These are phyloP conservation scores for Apotomis turbidana DNA, from an alignment of 2,888 invertebrate genomes.

Conservation along the genomic window DNA sequence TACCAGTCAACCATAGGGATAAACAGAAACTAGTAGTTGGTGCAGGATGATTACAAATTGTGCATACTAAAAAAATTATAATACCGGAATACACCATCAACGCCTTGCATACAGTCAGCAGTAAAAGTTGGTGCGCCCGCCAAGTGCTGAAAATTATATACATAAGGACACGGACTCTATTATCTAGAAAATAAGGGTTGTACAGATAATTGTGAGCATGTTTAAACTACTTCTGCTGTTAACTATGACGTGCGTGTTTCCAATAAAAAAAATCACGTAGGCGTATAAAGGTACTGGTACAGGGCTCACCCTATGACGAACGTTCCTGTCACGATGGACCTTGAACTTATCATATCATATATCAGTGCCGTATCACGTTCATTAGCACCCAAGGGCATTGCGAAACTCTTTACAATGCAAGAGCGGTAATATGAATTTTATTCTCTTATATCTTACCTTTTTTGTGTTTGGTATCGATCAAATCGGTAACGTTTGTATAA, in stretches of 20 bases:
- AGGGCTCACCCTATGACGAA: slow-evolving; percentile 21
- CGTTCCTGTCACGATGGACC: slow-evolving; percentile 49
- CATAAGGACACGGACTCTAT: too few species aligned
- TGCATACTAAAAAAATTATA: too few species aligned
- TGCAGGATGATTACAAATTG: too few species aligned
- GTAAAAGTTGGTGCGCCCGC: too few species aligned
- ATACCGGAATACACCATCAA: too few species aligned
- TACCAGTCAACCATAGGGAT: too few species aligned
- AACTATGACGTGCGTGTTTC: not conserved
- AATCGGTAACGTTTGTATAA: not conserved
- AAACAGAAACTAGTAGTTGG: too few species aligned
- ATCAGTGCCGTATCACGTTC: slow-evolving; percentile 44
- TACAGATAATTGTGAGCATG: too few species aligned
- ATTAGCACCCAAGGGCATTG: slow-evolving; percentile 56
- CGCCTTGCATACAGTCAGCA: too few species aligned
- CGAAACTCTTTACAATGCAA: slow-evolving; percentile 43
- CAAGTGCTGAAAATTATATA: too few species aligned
- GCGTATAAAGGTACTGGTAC: slow-evolving; percentile 4
- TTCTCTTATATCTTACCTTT: not conserved
- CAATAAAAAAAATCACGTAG: slow-evolving; percentile 18
- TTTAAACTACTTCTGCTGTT: too few species aligned
- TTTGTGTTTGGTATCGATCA: slow-evolving; percentile 3
- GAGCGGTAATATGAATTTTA: not conserved
- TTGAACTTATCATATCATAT: slow-evolving; percentile 60
- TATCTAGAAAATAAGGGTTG: too few species aligned